These are phyloP conservation scores for Struthidea cinerea DNA, from an alignment of 2,113 vertebrate genomes.

Conservation along the genomic window DNA sequence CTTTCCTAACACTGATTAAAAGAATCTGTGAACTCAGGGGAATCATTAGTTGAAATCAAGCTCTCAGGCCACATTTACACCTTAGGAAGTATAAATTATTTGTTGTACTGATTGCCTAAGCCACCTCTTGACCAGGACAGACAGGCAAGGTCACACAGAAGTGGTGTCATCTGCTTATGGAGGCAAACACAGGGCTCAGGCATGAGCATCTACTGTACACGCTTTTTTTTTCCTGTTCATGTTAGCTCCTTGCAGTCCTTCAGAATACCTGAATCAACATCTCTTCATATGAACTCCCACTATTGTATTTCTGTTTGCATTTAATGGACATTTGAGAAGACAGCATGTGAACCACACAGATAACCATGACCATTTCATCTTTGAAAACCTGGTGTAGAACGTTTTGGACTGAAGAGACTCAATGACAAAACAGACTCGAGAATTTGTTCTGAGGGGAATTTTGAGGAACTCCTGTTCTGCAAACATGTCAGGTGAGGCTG, in stretches of 20 bases:
- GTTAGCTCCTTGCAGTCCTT: neutral
- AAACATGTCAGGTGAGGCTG: neutral
- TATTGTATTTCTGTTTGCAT: neutral
- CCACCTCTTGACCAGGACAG: neutral
- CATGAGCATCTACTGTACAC: neutral
- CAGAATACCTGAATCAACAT: neutral
- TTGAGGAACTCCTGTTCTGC: neutral
- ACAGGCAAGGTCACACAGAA: neutral
- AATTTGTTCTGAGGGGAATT: neutral
- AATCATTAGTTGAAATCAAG: neutral
- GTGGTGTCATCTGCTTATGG: neutral
- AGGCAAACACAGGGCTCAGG: neutral
- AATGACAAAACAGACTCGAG: neutral
- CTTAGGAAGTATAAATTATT: neutral
- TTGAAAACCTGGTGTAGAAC: neutral
- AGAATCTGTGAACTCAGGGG: neutral
- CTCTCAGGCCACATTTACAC: neutral
- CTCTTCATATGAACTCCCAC: neutral
- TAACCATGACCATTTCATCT: neutral
- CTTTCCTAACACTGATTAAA: neutral
- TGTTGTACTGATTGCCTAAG: neutral
- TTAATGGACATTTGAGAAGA: neutral
- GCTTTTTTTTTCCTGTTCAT: neutral
- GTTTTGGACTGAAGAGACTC: neutral
- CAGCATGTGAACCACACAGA: neutral